Base-by-base conservation (phyloP, 2,888 invertebrate species). In the Liopterus haemorrhoidalis region DNA sequence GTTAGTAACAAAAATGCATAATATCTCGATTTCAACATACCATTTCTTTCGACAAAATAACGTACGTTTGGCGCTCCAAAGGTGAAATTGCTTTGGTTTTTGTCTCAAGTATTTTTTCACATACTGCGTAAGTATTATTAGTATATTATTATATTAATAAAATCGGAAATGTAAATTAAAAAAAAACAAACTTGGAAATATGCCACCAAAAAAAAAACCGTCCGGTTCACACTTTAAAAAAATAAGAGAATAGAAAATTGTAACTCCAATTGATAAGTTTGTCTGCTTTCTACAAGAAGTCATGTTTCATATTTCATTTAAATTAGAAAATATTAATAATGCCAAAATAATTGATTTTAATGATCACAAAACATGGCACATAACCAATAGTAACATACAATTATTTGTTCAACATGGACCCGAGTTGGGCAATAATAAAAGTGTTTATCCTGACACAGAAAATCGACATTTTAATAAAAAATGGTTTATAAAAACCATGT, bases 211-310 rank as follows among this genome's bases (percentile, higher is more conserved):
- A n/a, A n/a, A n/a, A n/a, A n/a, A n/a, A n/a, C n/a, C n/a, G n/a
- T n/a, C n/a, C n/a, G n/a, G n/a, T n/a, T n/a, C n/a, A n/a, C 35
- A 35, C 6, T 20, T 35, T 35, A 35, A 35, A 20, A 35, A 35
- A 35, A 35, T 35, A 35, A 35, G 35, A 19, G 35, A 35, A 4
- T 5, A 19, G n/a, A 35, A 35, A 19, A 35, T 35, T 15, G 18
- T 5, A 35, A 35, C 35, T 35, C 20, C 20, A 12, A 35, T 18
- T 35, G 19, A 35, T n/a, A 35, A 19, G 9, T 22, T 22, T 18
- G 21, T 36, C 20, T 36, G 16, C 20, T 22, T 4, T 4, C 21
- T 20, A 36, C 36, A 36, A 36, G 22, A n/a, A 36, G 36, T 36
- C 22, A 19, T n/a, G 36, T 36, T 36, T 22, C 22, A 22, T 22